These are phyloP conservation scores for Euwallacea similis DNA, from an alignment of 1,140 invertebrate species.

Conservation along the genomic window DNA sequence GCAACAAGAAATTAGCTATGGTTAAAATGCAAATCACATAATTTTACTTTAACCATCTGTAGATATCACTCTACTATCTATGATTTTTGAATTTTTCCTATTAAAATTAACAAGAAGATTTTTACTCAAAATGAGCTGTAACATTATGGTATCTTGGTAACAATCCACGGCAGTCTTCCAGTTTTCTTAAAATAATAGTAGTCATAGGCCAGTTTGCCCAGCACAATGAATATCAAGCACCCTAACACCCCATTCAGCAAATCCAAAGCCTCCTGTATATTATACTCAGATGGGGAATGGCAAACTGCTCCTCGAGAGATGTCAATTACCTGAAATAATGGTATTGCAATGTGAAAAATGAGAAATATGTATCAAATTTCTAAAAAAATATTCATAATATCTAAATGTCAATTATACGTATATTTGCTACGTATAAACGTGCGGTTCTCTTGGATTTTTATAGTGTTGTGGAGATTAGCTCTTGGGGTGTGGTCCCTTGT, in stretches of 20 bases:
- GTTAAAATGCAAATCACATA: no score
- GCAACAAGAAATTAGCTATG: no score
- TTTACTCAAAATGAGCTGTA: no score
- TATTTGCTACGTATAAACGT: no score
- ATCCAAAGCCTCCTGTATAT: conserved; percentile 67
- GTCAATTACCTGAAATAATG: conserved; percentile 65
- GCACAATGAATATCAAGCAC: conserved; percentile 66
- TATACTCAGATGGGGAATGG: conserved; percentile 56
- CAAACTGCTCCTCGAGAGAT: conserved; percentile 71
- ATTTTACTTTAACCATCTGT: no score
- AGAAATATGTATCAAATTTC: not conserved
- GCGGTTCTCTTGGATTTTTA: no score
- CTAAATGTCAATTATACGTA: no score
- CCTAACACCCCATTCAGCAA: conserved; percentile 71
- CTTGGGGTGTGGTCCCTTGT: not conserved
- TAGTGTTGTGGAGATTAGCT: no score
- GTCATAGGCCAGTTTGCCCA: conserved; percentile 77
- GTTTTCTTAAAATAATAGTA: conserved; percentile 79
- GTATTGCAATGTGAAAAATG: not conserved
- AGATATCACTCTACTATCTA: no score
- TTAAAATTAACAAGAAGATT: no score
- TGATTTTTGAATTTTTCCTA: no score
- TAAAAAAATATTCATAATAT: no score
- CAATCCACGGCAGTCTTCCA: conserved; percentile 78
- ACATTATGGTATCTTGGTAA: conserved; percentile 64